Percentiles rank a stretch among this genome's conserved stretches.
These are phyloP conservation scores for Calephelis virginiensis DNA, from an alignment of 1,140 invertebrate genomes.

Conservation along the genomic window DNA sequence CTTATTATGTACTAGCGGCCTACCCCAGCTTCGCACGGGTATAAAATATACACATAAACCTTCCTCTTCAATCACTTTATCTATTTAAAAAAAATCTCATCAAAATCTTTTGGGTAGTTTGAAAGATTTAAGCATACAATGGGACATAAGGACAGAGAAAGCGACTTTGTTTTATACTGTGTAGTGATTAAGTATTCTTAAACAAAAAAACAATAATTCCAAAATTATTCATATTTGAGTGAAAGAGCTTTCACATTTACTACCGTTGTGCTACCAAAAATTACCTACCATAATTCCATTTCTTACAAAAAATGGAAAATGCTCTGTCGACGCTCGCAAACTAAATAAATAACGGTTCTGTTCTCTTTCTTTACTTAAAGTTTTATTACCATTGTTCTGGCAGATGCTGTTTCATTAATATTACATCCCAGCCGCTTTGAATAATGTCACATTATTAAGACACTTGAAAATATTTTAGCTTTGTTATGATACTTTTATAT, in stretches of 20 bases:
- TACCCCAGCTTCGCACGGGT: too few species aligned
- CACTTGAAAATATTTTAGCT: constrained; percentile 8
- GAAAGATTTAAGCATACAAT: too few species aligned
- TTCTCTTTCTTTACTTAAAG: constrained; percentile 34
- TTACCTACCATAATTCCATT: constrained; percentile 4
- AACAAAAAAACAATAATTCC: too few species aligned
- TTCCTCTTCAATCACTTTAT: too few species aligned
- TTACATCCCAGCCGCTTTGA: background rate
- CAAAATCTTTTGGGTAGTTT: too few species aligned
- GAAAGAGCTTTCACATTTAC: background rate
- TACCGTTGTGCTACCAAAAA: background rate
- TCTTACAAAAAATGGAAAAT: constrained; percentile 28
- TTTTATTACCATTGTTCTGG: constrained; percentile 28
- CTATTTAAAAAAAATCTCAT: too few species aligned
- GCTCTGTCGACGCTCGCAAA: constrained; percentile 36
- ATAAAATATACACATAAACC: too few species aligned
- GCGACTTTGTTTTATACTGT: too few species aligned
- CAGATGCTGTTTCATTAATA: constrained; percentile 14
- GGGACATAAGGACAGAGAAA: too few species aligned
- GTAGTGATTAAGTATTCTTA: background rate
- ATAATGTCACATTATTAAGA: background rate
- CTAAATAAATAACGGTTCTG: constrained; percentile 41
- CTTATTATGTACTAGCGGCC: too few species aligned
- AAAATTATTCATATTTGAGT: background rate
- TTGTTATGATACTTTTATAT: background rate